These are phyloP conservation scores for Myopa testacea DNA, from an alignment of 2,888 invertebrate genomes.

Conservation along the genomic window DNA sequence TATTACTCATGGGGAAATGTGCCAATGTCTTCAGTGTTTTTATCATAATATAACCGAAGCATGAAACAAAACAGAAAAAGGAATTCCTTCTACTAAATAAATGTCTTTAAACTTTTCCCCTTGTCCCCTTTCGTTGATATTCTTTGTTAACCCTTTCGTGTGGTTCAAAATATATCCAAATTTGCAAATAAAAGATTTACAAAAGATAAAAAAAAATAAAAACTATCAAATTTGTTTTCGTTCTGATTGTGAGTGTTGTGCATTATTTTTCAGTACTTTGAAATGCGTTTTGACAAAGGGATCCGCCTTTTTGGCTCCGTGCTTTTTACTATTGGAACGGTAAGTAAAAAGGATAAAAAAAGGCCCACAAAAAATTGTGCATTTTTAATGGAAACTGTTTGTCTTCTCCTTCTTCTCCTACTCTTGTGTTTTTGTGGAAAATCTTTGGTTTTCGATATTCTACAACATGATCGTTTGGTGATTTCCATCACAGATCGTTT, in stretches of 20 bases:
- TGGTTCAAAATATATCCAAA: too few relatives aligned
- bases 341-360: conserved; percentile 68
- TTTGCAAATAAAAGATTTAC: too few relatives aligned
- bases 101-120: too few relatives aligned
- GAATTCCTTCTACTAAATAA: too few relatives aligned
- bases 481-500: conserved; percentile 54
- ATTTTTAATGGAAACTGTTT: conserved; percentile 15
- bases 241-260: conserved; percentile 27
- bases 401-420: conserved; percentile 10
- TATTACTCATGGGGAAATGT: too few relatives aligned
- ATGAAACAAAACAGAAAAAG: too few relatives aligned
- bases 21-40: too few relatives aligned
- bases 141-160: too few relatives aligned
- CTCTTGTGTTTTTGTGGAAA: neutral
- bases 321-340: conserved; percentile 77
- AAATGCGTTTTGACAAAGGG: conserved; percentile 77
- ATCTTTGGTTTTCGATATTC: neutral
- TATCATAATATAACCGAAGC: too few relatives aligned
- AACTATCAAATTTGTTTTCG: neutral
- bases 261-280: conserved; percentile 74
- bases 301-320: conserved; percentile 78
- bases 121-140: too few relatives aligned
- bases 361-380: neutral
- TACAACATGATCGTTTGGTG: conserved; percentile 3
- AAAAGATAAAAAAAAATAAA: too few relatives aligned